Conservation (phyloP, 2,797 vertebrate species). For the Huso huso region DNA sequence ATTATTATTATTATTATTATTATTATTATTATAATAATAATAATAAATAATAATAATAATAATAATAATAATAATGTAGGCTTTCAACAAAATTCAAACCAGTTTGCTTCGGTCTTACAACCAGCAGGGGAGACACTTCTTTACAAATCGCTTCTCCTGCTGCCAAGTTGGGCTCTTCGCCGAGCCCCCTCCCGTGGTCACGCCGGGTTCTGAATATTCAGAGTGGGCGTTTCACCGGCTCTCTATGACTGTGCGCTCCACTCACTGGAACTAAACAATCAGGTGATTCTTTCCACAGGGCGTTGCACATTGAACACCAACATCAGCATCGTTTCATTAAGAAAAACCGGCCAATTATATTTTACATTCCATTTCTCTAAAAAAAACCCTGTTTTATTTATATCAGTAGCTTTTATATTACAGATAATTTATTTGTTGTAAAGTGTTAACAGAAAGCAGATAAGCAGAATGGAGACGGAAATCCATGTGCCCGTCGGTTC, state of each 20-base stretch:
- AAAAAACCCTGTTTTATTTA: background rate
- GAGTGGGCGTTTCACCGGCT: conserved; percentile 30
- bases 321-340: background rate
- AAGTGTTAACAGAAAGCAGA: background rate
- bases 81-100: no score
- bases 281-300: conserved; percentile 56
- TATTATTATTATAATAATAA: no score
- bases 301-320: conserved; percentile 35
- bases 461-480: conserved; percentile 61
- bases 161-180: background rate
- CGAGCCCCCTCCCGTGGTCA: conserved; percentile 3
- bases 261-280: conserved; percentile 34
- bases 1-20: background rate
- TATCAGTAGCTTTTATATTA: no score
- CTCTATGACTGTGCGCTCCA: background rate
- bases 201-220: background rate
- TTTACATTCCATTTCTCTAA: background rate
- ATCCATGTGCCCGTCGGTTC: conserved; percentile 64
- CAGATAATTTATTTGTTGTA: no score
- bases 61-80: background rate
- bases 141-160: background rate
- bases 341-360: background rate
- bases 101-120: no score
- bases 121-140: background rate
- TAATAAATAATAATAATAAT: no score